Conservation (phyloP, 2,888 invertebrate species). For the Rotaria magnacalcarata region DNA sequence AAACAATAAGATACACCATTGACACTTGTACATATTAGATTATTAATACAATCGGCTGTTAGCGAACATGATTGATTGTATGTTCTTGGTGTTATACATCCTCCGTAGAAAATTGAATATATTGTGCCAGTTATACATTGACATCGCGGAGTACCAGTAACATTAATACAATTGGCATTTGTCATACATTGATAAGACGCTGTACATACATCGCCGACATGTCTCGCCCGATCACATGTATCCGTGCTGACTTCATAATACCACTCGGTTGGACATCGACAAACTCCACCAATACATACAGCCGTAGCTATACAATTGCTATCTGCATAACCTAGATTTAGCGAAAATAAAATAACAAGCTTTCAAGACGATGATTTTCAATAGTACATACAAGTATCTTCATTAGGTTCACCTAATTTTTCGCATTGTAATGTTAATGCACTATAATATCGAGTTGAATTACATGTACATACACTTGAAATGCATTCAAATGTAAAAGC, state of each 20-base stretch:
- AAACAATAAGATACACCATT: not conserved
- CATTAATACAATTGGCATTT: not conserved
- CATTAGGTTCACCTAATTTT: conserved; percentile 4
- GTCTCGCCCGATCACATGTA: not conserved
- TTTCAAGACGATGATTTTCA: too few relatives aligned
- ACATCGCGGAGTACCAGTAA: not conserved
- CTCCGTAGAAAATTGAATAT: not conserved
- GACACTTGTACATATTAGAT: not conserved
- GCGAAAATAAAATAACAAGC: too few relatives aligned
- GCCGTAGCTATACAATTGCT: not conserved
- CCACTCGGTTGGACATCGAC: not conserved
- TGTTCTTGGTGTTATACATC: not conserved
- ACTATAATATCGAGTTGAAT: not conserved
- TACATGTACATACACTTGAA: not conserved
- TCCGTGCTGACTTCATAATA: not conserved
- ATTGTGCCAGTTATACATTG: not conserved
- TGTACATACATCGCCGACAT: not conserved
- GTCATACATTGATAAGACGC: not conserved
- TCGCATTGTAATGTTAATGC: not conserved
- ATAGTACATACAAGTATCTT: not conserved
- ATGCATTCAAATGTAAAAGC: not conserved
- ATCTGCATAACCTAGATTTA: not conserved
- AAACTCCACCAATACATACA: not conserved
- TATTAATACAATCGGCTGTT: not conserved
- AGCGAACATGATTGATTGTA: not conserved